Percentiles rank a stretch among this genome's conserved stretches.
These are phyloP conservation scores for Eilema caniola DNA, from an alignment of 2,888 invertebrate genomes.

Conservation along the genomic window DNA sequence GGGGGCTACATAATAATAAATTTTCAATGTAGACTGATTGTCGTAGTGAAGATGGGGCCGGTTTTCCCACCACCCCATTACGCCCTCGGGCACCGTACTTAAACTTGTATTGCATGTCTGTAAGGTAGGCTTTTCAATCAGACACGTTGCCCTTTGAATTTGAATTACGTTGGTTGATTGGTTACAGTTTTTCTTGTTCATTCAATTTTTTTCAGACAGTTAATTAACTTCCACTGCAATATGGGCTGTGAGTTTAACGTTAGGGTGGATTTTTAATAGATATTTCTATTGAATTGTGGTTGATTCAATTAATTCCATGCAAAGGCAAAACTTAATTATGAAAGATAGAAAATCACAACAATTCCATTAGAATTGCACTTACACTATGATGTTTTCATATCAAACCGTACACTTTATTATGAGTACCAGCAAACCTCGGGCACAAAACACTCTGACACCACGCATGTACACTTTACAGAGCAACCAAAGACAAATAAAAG, in stretches of 20 bases:
- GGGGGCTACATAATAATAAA: constrained; percentile 14
- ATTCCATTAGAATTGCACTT: background rate
- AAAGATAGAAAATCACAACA: background rate
- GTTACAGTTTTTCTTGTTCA: constrained; percentile 46
- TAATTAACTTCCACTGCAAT: constrained; percentile 56
- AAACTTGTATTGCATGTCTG: constrained; percentile 77
- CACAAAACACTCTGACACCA: too few species aligned
- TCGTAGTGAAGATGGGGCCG: constrained; percentile 41
- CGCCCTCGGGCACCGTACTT: constrained; percentile 62
- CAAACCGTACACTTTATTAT: too few species aligned
- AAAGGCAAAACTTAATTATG: background rate
- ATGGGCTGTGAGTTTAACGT: background rate
- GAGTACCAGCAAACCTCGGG: too few species aligned
- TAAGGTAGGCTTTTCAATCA: constrained; percentile 78
- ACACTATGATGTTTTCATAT: too few species aligned
- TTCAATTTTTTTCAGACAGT: constrained; percentile 49
- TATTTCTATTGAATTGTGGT: background rate
- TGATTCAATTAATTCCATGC: background rate
- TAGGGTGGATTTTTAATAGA: background rate
- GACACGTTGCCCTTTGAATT: constrained; percentile 61
- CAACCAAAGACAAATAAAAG: too few species aligned
- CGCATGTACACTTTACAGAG: too few species aligned
- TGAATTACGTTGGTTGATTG: constrained; percentile 46
- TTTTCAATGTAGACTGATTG: constrained; percentile 9
- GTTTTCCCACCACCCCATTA: constrained; percentile 53